A percentile compares a stretch with the other conserved stretches of the same genome.
These are phyloP conservation scores for Varanus salvator DNA, from an alignment of 2,113 vertebrate species.

Conservation along the genomic window DNA sequence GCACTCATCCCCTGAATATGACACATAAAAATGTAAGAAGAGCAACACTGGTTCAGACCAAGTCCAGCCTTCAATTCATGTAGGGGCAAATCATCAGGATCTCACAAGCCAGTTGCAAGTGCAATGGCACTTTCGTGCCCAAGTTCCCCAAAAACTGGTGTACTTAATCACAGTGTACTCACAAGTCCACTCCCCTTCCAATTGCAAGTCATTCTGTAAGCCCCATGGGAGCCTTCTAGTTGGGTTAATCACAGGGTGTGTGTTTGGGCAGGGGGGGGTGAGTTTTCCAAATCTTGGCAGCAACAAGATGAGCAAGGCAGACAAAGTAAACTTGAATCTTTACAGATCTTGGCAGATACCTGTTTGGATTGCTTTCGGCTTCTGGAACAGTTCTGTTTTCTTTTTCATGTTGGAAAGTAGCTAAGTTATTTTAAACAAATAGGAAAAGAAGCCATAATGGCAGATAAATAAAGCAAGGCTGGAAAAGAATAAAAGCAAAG, in stretches of 20 bases:
- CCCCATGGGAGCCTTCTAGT: not conserved
- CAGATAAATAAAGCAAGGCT: not conserved
- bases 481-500: not conserved
- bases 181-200: not conserved
- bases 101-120: too few relatives aligned
- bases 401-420: constrained; percentile 34
- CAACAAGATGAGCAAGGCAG: constrained; percentile 35
- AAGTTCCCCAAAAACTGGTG: too few relatives aligned
- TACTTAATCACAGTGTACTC: too few relatives aligned
- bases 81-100: too few relatives aligned
- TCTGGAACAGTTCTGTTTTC: constrained; percentile 33
- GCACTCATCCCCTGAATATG: too few relatives aligned
- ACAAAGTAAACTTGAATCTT: constrained; percentile 44
- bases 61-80: too few relatives aligned
- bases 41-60: too few relatives aligned
- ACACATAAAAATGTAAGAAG: too few relatives aligned
- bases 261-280: too few relatives aligned
- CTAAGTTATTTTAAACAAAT: not conserved
- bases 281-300: not conserved
- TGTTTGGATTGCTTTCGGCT: constrained; percentile 52
- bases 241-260: not conserved
- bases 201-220: not conserved
- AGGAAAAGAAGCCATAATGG: not conserved
- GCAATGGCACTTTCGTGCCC: too few relatives aligned
- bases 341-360: constrained; percentile 53